Percentiles rank a stretch among this genome's conserved stretches.
Conservation (phyloP, 2,888 invertebrate species). For the Nephrotoma flavescens region DNA sequence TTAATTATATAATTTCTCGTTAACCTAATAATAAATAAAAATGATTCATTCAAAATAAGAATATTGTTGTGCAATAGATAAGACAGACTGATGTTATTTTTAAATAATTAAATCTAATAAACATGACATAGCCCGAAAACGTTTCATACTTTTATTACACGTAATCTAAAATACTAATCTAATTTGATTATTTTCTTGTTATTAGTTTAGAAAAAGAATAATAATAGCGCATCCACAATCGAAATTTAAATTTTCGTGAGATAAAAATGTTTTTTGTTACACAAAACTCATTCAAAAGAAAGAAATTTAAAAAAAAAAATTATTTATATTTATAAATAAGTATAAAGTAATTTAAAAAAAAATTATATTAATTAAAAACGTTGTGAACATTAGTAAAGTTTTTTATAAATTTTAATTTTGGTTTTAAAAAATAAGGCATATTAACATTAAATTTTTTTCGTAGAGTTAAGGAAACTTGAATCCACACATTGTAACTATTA, state of each 20-base stretch:
- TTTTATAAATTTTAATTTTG: not conserved
- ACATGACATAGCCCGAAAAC: conserved; percentile 4
- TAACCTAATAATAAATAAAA: not conserved
- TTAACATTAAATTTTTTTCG: not conserved
- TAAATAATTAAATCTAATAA: not conserved
- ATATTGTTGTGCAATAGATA: conserved; percentile 1
- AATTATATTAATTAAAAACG: not conserved
- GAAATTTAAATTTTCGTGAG: not conserved
- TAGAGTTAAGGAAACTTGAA: not conserved
- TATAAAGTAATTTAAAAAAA: not conserved
- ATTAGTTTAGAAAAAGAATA: not conserved
- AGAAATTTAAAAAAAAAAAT: not conserved
- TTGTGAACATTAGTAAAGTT: not conserved
- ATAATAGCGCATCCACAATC: conserved; percentile 2
- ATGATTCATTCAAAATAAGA: not conserved
- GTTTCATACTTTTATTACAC: not conserved
- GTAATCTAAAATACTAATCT: not conserved
- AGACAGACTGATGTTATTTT: not conserved
- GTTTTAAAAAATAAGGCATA: not conserved
- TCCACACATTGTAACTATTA: not conserved
- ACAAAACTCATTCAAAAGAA: not conserved
- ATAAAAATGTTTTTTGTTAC: not conserved
- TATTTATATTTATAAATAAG: not conserved
- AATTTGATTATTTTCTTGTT: not conserved
- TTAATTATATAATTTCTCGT: not conserved